Percentiles rank a stretch among this genome's conserved stretches.
Evolutionary conservation across 2,888 invertebrate genomes (phyloP).

Genomic region (Acanthococcus lagerstroemiae): DNA sequence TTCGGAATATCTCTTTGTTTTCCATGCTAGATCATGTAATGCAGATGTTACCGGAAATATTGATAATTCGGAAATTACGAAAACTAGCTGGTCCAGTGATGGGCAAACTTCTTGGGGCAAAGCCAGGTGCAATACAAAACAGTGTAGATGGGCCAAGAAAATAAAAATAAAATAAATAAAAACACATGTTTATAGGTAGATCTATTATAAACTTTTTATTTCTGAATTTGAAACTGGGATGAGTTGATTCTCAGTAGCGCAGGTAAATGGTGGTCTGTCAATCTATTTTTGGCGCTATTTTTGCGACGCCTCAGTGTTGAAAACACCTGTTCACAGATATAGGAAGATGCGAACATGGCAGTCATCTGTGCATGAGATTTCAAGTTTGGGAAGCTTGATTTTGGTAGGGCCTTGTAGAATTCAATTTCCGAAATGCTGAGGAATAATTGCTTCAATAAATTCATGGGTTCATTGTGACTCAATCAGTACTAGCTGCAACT

Average conservation of each 20-base stretch:
- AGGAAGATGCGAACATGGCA: background rate
- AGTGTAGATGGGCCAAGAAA: background rate
- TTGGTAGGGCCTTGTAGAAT: background rate
- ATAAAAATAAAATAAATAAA: background rate
- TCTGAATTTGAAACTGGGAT: background rate
- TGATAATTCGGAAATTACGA: too few species aligned
- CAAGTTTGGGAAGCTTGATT: background rate
- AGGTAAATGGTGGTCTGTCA: background rate
- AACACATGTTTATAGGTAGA: background rate
- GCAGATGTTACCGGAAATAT: too few species aligned
- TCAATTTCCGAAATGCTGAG: background rate
- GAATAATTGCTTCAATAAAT: background rate
- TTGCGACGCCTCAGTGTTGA: background rate
- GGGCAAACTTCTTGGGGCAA: background rate
- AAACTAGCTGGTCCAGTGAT: too few species aligned
- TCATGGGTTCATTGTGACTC: background rate
- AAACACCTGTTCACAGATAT: constrained; percentile 3
- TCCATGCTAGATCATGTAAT: too few species aligned
- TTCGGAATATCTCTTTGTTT: too few species aligned
- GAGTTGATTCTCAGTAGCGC: background rate
- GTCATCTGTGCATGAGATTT: background rate
- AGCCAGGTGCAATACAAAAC: too few species aligned
- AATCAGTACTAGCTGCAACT: background rate
- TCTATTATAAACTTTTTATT: background rate
- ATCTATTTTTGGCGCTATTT: background rate